Evolutionary conservation across 30 jellyfish, hydroid and myxozoan species (phyloP), one percentile per base, ranked within the genome.

Genomic region (Aurelia coerulea): DNA sequence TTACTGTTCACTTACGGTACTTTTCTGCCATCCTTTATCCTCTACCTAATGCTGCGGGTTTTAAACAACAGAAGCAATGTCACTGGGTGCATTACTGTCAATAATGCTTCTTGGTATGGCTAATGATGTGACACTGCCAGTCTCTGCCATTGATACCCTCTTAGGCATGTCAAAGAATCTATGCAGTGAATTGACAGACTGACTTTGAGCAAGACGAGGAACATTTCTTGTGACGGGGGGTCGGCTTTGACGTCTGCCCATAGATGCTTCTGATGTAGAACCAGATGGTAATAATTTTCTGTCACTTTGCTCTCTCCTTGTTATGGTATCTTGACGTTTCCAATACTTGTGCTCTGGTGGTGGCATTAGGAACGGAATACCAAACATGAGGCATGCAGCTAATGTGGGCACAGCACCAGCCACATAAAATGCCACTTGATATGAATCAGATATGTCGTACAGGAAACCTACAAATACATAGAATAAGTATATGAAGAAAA

Each of bases 341-440:
- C 99, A 95, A 65, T 63, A 95, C 35, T 54, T 65, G 73, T 95
- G 96, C 39, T 86, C 99, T 3, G 95, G 94, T 23, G 99, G 99
- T 41, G 99, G 99, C 97, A 95, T 89, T 5, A 95, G 88, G 84
- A 95, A 95, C 13, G 99, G 99, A 2, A 95, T 81, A 4, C 92
- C 90, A 82, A 95, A 95, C 99, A 95, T 83, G 58, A 89, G 54
- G 52, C 97, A 89, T 0, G 97, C 94, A 8, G 99, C 99, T 39
- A 95, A 49, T 1, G 97, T 88, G 9, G 99, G 97, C 16, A 95
- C 92, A 1, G 99, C 99, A 51, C 99, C 99, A 76, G 99, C 96
- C 56, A 95, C 97, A 73, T 89, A 95, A 67, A 95, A 95, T 32
- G 99, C 99, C 35, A 95, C 97, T 76, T 95, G 99, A 71, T 95